Conservation (phyloP, 2,797 vertebrate genomes). For the Sylvia borin region DNA sequence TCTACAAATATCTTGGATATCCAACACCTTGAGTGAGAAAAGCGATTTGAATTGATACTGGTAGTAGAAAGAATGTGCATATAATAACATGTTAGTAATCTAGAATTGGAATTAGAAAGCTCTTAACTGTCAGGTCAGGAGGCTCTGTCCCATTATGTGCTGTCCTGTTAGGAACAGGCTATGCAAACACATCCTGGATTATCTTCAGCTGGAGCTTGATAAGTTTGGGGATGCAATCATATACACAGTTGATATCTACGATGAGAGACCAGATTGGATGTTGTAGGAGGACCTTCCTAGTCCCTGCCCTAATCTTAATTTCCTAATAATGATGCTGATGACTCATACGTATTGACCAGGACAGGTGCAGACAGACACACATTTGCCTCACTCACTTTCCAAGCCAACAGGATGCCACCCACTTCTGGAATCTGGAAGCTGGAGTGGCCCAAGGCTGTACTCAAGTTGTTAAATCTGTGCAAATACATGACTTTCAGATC, state of each 20-base stretch:
- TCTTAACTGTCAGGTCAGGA: neutral
- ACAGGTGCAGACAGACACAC: conserved; percentile 53
- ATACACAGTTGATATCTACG: neutral
- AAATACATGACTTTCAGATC: conserved; percentile 45
- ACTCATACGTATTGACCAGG: conserved; percentile 52
- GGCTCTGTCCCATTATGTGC: neutral
- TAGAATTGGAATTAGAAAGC: neutral
- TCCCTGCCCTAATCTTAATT: conserved; percentile 33
- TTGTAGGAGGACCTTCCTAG: conserved; percentile 28
- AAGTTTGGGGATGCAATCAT: neutral
- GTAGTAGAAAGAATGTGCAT: neutral
- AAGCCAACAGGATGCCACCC: conserved; percentile 53
- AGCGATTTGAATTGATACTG: neutral
- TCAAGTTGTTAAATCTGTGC: conserved; percentile 29
- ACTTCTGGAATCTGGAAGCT: conserved; percentile 40
- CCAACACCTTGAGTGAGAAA: neutral
- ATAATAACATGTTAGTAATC: neutral
- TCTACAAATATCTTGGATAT: neutral
- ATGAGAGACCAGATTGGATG: neutral
- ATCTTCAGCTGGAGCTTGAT: neutral
- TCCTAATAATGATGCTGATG: conserved; percentile 27
- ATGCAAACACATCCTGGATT: neutral
- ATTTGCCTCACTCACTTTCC: conserved; percentile 35
- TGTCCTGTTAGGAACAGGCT: neutral
- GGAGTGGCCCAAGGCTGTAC: conserved; percentile 22